Conservation (phyloP, 2,888 invertebrate species). For the Hemaris fuciformis region DNA sequence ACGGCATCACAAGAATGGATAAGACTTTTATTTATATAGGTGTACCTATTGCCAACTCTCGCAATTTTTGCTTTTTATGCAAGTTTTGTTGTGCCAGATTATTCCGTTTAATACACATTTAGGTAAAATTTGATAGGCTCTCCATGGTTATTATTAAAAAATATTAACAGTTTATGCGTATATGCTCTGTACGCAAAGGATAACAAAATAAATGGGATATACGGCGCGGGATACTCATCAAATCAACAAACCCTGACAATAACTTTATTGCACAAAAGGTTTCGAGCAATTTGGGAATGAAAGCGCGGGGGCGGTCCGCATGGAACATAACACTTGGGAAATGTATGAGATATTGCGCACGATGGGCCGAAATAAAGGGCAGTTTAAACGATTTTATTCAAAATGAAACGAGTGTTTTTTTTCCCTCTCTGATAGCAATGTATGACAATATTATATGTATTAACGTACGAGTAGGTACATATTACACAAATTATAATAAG, state of each 20-base stretch:
- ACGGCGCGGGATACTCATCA: slow-evolving; percentile 49
- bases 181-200: slow-evolving; percentile 5
- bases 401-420: not conserved
- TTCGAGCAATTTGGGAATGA: slow-evolving; percentile 62
- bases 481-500: no score
- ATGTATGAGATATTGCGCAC: slow-evolving; percentile 33
- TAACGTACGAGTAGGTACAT: no score
- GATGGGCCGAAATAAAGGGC: slow-evolving; percentile 18
- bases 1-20: slow-evolving; percentile 36
- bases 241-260: slow-evolving; percentile 71
- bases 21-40: slow-evolving; percentile 36
- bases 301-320: slow-evolving; percentile 52
- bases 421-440: not conserved
- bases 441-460: no score
- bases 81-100: no score
- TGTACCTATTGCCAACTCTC: no score
- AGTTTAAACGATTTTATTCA: not conserved
- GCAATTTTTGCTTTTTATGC: no score
- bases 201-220: slow-evolving; percentile 28
- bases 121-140: no score
- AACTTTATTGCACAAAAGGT: slow-evolving; percentile 70
- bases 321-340: slow-evolving; percentile 25
- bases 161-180: not conserved
- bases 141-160: no score
- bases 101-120: no score